Evolutionary conservation across 1,140 invertebrate genomes (phyloP).

Genomic region (Lasaia peninsularis): DNA sequence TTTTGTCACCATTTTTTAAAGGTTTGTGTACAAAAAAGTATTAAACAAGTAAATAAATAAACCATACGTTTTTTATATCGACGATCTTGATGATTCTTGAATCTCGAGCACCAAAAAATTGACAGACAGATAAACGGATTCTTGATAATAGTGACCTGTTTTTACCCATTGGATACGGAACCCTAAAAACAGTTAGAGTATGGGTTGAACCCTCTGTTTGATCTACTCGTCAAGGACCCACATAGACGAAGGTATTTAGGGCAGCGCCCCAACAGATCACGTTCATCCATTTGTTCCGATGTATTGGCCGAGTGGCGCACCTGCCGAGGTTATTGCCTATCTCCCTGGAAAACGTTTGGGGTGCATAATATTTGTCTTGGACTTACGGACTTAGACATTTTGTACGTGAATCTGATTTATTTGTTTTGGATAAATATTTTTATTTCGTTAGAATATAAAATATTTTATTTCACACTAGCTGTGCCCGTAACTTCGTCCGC

Average conservation of each 20-base stretch:
- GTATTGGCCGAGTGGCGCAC: conserved; percentile 45
- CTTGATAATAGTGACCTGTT: no score
- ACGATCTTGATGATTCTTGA: no score
- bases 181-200: no score
- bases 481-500: no score
- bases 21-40: no score
- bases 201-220: conserved; percentile 13
- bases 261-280: conserved; percentile 38
- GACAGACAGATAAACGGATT: no score
- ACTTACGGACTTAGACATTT: conserved; percentile 25
- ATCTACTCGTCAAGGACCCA: conserved; percentile 9
- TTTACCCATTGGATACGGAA: no score
- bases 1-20: no score
- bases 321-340: conserved; percentile 45
- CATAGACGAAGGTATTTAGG: conserved; percentile 27
- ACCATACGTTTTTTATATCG: no score
- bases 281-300: conserved; percentile 61
- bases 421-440: conserved; percentile 21
- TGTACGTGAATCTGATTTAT: conserved; percentile 35
- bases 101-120: no score
- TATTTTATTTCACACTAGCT: no score
- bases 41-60: no score
- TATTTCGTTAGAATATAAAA: not conserved
- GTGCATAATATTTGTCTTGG: conserved; percentile 42
- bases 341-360: conserved; percentile 36